These are phyloP conservation scores for Girardinus metallicus DNA, from an alignment of 2,797 vertebrate species.

Conservation along the genomic window DNA sequence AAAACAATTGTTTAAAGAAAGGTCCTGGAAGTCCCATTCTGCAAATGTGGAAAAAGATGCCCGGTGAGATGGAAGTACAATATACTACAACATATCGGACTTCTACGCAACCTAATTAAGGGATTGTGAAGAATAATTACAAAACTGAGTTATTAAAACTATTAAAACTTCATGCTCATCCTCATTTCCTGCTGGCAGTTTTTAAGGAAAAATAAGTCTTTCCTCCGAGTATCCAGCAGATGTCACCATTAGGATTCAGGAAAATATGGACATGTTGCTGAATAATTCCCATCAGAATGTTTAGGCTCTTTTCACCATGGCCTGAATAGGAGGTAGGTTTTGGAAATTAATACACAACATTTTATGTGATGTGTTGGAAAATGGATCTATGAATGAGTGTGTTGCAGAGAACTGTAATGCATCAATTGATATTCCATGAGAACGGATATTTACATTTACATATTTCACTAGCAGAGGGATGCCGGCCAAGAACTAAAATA, in stretches of 20 bases:
- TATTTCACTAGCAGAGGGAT: background rate
- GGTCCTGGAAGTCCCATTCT: background rate
- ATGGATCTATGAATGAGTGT: background rate
- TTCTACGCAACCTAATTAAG: background rate
- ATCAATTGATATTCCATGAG: background rate
- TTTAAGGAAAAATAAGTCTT: background rate
- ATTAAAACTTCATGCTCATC: no score
- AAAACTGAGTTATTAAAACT: background rate
- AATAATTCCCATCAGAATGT: conserved; percentile 9
- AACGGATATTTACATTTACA: background rate
- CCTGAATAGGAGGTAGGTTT: background rate
- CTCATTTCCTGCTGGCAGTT: background rate
- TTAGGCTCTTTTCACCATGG: background rate
- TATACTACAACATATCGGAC: background rate
- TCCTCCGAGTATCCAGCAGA: conserved; percentile 60
- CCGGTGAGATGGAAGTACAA: no score
- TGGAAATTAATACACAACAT: background rate
- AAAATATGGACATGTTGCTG: conserved; percentile 8
- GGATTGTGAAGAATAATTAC: background rate
- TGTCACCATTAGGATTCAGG: conserved; percentile 68
- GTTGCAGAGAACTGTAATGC: background rate
- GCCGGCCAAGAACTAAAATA: background rate
- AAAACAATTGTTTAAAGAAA: background rate
- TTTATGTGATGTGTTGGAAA: background rate
- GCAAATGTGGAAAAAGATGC: no score